Conservation (phyloP, 1,140 invertebrate genomes). For the Matsumurasca onukii region DNA sequence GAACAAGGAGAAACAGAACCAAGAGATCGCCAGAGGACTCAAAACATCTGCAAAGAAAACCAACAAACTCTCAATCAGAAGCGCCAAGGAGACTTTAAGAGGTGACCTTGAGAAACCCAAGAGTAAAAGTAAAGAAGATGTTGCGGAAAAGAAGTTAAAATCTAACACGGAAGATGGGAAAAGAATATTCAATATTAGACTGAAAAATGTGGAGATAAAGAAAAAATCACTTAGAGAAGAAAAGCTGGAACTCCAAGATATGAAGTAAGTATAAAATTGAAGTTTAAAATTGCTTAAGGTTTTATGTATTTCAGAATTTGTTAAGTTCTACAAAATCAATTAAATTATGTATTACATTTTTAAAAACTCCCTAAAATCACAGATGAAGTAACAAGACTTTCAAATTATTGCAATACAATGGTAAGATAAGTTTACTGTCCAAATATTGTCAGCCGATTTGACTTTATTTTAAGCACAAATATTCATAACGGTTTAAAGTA, state of each 20-base stretch:
- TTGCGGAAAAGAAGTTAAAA: background rate
- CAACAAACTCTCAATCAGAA: too few species aligned
- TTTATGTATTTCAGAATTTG: background rate
- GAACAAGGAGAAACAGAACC: slow-evolving; percentile 29
- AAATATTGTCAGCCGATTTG: too few species aligned
- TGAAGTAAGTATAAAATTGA: background rate
- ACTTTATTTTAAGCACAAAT: too few species aligned
- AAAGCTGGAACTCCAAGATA: background rate
- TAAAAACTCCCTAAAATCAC: too few species aligned
- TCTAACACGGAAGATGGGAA: background rate
- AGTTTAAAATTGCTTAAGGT: background rate
- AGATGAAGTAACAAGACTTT: too few species aligned
- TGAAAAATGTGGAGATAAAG: background rate
- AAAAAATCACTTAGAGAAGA: background rate
- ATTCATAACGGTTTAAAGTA: too few species aligned
- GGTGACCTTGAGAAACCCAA: background rate
- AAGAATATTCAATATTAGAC: slow-evolving; percentile 8
- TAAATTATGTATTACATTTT: too few species aligned
- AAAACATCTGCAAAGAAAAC: too few species aligned
- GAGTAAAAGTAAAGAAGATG: background rate
- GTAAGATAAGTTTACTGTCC: too few species aligned
- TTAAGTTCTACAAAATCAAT: too few species aligned
- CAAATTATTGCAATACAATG: too few species aligned
- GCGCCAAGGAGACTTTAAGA: too few species aligned
- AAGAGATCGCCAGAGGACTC: slow-evolving; percentile 3